These are phyloP conservation scores for Lithobates pipiens DNA, from an alignment of 2,797 vertebrate species.

Conservation along the genomic window DNA sequence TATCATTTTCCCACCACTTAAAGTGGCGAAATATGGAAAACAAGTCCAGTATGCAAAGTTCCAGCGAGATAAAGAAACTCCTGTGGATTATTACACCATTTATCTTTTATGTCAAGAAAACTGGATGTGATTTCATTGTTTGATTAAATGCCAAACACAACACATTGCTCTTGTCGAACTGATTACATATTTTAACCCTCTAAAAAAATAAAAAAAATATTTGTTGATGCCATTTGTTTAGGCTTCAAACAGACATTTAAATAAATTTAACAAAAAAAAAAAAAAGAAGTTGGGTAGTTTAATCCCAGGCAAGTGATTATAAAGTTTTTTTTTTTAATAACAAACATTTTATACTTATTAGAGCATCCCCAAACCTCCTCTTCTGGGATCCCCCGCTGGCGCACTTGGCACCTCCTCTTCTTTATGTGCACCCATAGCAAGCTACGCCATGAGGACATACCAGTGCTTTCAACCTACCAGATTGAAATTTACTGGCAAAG, in stretches of 20 bases:
- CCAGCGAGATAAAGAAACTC: conserved; percentile 87
- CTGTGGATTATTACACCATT: conserved; percentile 88
- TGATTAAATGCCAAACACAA: conserved; percentile 93
- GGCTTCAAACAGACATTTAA: conserved; percentile 68
- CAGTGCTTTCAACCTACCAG: too few relatives aligned
- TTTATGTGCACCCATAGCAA: too few relatives aligned
- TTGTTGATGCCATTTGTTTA: conserved; percentile 66
- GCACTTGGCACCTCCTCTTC: too few relatives aligned
- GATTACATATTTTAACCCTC: conserved; percentile 88
- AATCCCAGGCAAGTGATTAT: neutral
- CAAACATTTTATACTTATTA: too few relatives aligned
- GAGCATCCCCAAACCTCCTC: too few relatives aligned
- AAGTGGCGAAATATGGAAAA: conserved; percentile 85
- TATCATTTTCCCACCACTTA: conserved; percentile 86
- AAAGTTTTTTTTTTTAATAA: too few relatives aligned
- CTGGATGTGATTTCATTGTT: conserved; percentile 88
- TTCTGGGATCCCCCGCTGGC: too few relatives aligned
- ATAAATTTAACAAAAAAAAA: conserved; percentile 36
- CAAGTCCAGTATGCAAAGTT: conserved; percentile 88
- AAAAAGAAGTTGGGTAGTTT: conserved; percentile 19
- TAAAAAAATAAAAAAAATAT: conserved; percentile 74
- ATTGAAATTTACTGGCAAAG: too few relatives aligned
- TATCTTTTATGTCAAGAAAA: conserved; percentile 86
- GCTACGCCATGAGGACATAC: too few relatives aligned
- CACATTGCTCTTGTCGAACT: conserved; percentile 88